Evolutionary conservation across 2,888 invertebrate species (phyloP), one percentile per base, ranked within the genome.

Genomic region (Callosobruchus maculatus): DNA sequence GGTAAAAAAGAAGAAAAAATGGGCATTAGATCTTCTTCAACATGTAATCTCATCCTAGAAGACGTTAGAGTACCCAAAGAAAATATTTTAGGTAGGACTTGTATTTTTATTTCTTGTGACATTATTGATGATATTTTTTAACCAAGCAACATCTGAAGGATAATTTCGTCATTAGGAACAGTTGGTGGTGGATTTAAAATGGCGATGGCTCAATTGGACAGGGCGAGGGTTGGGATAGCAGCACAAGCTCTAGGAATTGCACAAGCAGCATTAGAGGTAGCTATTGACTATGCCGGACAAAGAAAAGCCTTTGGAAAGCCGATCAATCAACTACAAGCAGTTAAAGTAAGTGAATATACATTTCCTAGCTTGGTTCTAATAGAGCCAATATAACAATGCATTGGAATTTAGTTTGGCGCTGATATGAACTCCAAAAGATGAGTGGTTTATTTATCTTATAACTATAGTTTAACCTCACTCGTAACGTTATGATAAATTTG

Each of bases 201-300:
- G 75, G 94, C 94, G 22, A 94, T 94, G 94, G 88, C 84, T 70
- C 91, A 92, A 82, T 85, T 91, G 68, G 93, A 94, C 87, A 91
- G 91, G 83, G 94, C 91, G 0, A 86, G 94, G 80, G 91, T 94
- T 68, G 94, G 94, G 0, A 93, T 94, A 78, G 93, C 94, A 0
- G 90, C 92, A 0, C 94, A 94, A 84, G 94, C 93, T 66, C 86
- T 94, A 4, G 94, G 94, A 70, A 94, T 94, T 75, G 93, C 90
- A 0, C 94, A 94, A 86, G 91, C 93, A 0, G 91, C 94, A 0
- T 84, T 94, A 20, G 94, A 94, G 81, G 90, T 92, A 77, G 94
- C 94, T 0, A 88, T 93, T 13, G 87, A 90, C 72, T 94, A 94
- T 86, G 90, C 93, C 0, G 88, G 89, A 71, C 88, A 92, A 77